Evolutionary conservation across 2,113 vertebrate species (phyloP).

Genomic region (Rhinogobius similis): DNA sequence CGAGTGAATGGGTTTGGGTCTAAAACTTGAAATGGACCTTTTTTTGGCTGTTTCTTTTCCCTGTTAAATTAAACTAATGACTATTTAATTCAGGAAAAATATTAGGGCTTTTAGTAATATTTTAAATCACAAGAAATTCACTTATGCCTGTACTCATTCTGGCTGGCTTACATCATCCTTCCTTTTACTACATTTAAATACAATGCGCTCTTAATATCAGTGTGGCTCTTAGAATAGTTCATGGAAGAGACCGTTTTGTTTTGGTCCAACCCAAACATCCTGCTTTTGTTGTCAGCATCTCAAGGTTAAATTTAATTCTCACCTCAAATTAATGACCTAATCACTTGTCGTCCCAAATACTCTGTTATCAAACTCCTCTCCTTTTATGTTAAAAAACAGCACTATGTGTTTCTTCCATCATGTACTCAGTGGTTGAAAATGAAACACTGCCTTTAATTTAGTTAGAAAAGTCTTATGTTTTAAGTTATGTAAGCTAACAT

Average conservation of each 20-base stretch:
- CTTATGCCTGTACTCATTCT: background rate
- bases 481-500: conserved; percentile 58
- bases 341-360: background rate
- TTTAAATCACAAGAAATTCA: background rate
- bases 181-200: background rate
- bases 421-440: conserved; percentile 14
- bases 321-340: conserved; percentile 50
- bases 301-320: conserved; percentile 39
- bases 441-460: conserved; percentile 12
- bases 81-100: background rate
- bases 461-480: conserved; percentile 16
- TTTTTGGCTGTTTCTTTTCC: background rate
- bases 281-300: conserved; percentile 41
- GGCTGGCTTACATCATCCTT: background rate
- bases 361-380: conserved; percentile 7
- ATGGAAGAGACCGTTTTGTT: background rate
- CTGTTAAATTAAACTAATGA: background rate
- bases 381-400: conserved; percentile 19
- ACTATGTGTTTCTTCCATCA: conserved; percentile 23
- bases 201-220: conserved; percentile 7
- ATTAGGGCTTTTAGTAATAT: background rate
- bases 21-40: background rate
- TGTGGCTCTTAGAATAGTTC: background rate
- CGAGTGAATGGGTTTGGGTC: background rate
- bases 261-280: background rate